A percentile compares a stretch with the other conserved stretches of the same genome.
Evolutionary conservation across 23 tunicate genomes (phyloP).

Genomic region (Trididemnum clinides): DNA sequence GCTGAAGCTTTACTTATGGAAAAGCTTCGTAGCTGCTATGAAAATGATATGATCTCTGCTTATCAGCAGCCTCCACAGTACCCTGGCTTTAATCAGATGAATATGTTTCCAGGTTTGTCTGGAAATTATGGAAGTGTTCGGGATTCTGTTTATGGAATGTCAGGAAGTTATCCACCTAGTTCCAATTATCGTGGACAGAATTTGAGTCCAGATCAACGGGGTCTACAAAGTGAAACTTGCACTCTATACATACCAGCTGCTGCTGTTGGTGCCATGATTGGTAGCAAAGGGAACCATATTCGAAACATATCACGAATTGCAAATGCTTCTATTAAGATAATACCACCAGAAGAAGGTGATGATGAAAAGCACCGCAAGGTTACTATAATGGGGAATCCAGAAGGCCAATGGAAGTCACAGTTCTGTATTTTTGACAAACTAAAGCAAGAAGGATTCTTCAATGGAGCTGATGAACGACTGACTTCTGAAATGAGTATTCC

Average conservation of each 20-base stretch:
- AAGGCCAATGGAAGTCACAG: conserved; percentile 99
- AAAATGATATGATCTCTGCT: conserved; percentile 87
- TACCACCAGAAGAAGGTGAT: conserved; percentile 91
- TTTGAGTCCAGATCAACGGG: conserved; percentile 29
- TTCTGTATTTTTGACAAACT: conserved; percentile 98
- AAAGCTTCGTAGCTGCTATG: conserved; percentile 87
- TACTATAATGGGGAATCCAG: conserved; percentile 94
- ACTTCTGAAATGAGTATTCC: conserved; percentile 97
- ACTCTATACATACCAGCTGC: conserved; percentile 86
- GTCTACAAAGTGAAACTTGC: conserved; percentile 77
- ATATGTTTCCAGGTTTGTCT: conserved; percentile 84
- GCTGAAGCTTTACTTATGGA: conserved; percentile 88
- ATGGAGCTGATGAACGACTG: conserved; percentile 84
- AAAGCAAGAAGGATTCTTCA: conserved; percentile 98
- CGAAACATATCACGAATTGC: conserved; percentile 97
- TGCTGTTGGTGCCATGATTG: conserved; percentile 97
- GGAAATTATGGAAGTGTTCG: conserved; percentile 50
- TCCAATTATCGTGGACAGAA: conserved; percentile 30
- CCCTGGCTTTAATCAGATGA: conserved; percentile 64
- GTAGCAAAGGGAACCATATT: conserved; percentile 92
- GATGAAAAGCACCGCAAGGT: conserved; percentile 86
- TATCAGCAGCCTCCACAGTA: conserved; percentile 75
- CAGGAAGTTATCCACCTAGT: not conserved
- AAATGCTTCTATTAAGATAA: conserved; percentile 86
- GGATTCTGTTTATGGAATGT: conserved; percentile 24